Conservation (phyloP, 1,140 invertebrate species). For the Meteorus sp. region DNA sequence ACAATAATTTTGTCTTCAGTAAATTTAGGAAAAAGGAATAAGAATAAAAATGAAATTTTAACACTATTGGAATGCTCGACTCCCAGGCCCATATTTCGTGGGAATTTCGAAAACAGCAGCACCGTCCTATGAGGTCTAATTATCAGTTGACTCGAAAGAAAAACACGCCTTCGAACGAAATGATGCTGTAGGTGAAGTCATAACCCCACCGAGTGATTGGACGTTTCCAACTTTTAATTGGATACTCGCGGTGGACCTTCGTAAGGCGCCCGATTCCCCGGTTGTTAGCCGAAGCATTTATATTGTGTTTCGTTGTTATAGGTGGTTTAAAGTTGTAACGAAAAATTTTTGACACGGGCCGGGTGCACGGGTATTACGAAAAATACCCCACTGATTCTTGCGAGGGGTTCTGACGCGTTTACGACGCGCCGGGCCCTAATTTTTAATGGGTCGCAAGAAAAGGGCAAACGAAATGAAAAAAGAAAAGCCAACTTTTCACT, state of each 20-base stretch:
- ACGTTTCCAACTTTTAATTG: constrained; percentile 57
- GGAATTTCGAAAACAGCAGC: constrained; percentile 20
- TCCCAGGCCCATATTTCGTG: background rate
- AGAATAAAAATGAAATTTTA: background rate
- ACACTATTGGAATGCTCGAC: background rate
- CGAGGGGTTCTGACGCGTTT: too few species aligned
- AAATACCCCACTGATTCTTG: too few species aligned
- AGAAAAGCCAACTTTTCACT: too few species aligned
- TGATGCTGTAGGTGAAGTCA: constrained; percentile 40
- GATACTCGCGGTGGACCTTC: constrained; percentile 36
- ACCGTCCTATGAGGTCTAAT: constrained; percentile 21
- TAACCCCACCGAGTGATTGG: constrained; percentile 53
- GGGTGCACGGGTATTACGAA: too few species aligned
- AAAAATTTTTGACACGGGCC: constrained; percentile 38
- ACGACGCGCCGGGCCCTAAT: too few species aligned
- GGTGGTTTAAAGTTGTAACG: constrained; percentile 37
- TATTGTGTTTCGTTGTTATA: constrained; percentile 40
- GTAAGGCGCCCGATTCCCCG: constrained; percentile 34
- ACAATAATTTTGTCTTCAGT: too few species aligned
- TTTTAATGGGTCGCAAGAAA: too few species aligned
- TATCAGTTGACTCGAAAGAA: constrained; percentile 9
- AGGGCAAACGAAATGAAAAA: too few species aligned
- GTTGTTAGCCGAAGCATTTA: constrained; percentile 50
- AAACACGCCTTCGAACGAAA: constrained; percentile 12
- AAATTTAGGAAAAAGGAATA: too few species aligned